These are phyloP conservation scores for Dorcus hopei DNA, from an alignment of 2,888 invertebrate genomes.

Conservation along the genomic window DNA sequence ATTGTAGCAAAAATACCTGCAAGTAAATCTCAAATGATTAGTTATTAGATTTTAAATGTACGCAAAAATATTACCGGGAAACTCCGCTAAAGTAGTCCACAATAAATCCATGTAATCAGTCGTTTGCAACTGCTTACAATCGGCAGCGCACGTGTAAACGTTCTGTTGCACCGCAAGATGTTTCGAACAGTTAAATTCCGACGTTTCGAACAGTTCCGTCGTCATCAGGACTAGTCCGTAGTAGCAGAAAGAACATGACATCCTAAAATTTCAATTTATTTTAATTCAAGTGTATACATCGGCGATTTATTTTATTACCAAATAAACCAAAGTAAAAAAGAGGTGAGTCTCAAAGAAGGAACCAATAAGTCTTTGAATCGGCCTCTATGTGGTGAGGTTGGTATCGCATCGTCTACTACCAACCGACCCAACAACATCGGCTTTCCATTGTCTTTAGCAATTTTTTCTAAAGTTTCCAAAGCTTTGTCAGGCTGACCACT, in stretches of 20 bases:
- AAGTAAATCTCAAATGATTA: slow-evolving; percentile 26
- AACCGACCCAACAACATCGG: slow-evolving; percentile 83
- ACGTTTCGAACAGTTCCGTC: slow-evolving; percentile 81
- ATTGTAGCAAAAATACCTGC: slow-evolving; percentile 84
- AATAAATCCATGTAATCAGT: slow-evolving; percentile 89
- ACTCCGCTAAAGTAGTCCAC: slow-evolving; percentile 93
- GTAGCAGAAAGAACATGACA: slow-evolving; percentile 92
- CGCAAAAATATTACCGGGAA: slow-evolving; percentile 64
- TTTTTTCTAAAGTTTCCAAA: slow-evolving; percentile 76
- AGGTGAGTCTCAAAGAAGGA: slow-evolving; percentile 78
- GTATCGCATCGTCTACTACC: slow-evolving; percentile 72
- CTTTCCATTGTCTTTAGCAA: slow-evolving; percentile 84
- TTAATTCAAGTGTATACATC: not conserved
- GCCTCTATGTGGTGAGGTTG: slow-evolving; percentile 60
- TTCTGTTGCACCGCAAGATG: slow-evolving; percentile 36
- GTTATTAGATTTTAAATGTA: not conserved
- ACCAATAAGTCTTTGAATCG: slow-evolving; percentile 70
- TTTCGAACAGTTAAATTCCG: slow-evolving; percentile 47
- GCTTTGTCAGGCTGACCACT: slow-evolving; percentile 86
- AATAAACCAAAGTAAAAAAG: slow-evolving; percentile 87
- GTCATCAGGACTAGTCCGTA: slow-evolving; percentile 94
- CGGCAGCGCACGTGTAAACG: slow-evolving; percentile 60
- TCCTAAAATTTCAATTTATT: slow-evolving; percentile 55
- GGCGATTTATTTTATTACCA: slow-evolving; percentile 58
- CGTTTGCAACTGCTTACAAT: slow-evolving; percentile 70